Evolutionary conservation across 2,113 vertebrate species (phyloP), one percentile per base, ranked within the genome.

Genomic region (Pterocles burchelli): DNA sequence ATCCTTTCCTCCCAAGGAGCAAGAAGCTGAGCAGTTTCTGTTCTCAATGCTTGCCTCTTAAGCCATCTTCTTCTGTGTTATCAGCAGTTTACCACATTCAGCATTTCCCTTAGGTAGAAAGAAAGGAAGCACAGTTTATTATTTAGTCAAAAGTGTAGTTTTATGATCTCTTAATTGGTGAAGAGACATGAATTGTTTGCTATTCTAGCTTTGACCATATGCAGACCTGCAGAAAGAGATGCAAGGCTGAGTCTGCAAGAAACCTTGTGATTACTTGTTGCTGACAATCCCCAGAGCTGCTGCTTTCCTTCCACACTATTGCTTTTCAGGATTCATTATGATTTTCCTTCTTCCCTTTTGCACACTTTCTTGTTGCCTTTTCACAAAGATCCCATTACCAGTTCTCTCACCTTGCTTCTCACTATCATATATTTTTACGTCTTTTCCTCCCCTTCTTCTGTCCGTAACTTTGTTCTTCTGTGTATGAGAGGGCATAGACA

Each of bases 61-160:
- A 89, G 19, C 31, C 33, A 33, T 72, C 62, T 81, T 88, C 20
- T 95, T 52, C 38, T 70, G 17, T 74, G 46, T n/a, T 88, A 86
- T 77, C 67, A 88, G 68, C 72, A 77, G 43, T 90, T 94, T 91
- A 65, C 16, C 13, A 49, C 43, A 86, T 76, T 91, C 81, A 93
- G 54, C 33, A 67, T 81, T 90, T 95, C 78, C 46, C 72, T 76
- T 54, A 72, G 65, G 75, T 67, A 81, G 49, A 71, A 84, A 70
- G 52, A 81, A 76, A 81, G 49, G 36, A 91, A 86, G 57, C 19
- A 16, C 17, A 85, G 58, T 79, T 92, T 91, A 95, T 97, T 92
- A 76, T 92, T 96, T 91, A 96, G 95, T 86, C 68, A 36, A 78
- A 92, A 93, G 63, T 52, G n/a, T 59, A 91, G 77, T 96, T 96